Evolutionary conservation across 2,888 invertebrate species (phyloP).

Genomic region (Drosophila cognata): DNA sequence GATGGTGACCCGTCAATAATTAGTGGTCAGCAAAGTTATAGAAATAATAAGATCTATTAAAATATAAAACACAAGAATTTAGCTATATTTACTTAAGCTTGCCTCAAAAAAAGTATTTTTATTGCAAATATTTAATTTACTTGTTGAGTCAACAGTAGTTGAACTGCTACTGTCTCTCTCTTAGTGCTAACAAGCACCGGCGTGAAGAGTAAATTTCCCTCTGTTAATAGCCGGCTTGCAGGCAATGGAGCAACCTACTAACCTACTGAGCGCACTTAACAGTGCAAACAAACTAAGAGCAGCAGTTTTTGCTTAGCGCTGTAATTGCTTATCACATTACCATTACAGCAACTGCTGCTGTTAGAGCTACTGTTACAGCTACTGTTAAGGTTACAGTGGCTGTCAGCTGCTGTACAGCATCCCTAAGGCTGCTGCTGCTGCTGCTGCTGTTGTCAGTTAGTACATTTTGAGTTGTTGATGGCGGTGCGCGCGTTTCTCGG

Average conservation of each 20-base stretch:
- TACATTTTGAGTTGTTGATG: slow-evolving; percentile 76
- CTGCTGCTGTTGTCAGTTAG: slow-evolving; percentile 49
- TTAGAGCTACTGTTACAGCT: slow-evolving; percentile 27
- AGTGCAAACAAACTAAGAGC: slow-evolving; percentile 48
- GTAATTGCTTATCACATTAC: slow-evolving; percentile 43
- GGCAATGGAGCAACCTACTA: slow-evolving; percentile 69
- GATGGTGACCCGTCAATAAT: not conserved
- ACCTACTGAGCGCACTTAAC: slow-evolving; percentile 62
- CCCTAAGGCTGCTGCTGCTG: slow-evolving; percentile 31
- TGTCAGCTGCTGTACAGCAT: slow-evolving; percentile 59
- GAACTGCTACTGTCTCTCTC: slow-evolving; percentile 3
- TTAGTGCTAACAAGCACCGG: slow-evolving; percentile 19
- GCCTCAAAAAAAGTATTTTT: not conserved
- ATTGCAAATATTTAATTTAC: not conserved
- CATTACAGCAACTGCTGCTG: slow-evolving; percentile 24
- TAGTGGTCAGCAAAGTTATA: not conserved
- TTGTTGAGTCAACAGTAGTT: slow-evolving; percentile 38
- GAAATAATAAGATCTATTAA: not conserved
- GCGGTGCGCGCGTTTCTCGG: slow-evolving; percentile 66
- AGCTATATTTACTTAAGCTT: not conserved
- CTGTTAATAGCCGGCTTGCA: slow-evolving; percentile 45
- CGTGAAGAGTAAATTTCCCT: slow-evolving; percentile 70
- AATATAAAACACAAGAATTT: not conserved
- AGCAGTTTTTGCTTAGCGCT: not conserved
- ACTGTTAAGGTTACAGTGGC: slow-evolving; percentile 1